Conservation (phyloP, 64 coral and sea anemone genomes). For the Stichodactyla mertensii region DNA sequence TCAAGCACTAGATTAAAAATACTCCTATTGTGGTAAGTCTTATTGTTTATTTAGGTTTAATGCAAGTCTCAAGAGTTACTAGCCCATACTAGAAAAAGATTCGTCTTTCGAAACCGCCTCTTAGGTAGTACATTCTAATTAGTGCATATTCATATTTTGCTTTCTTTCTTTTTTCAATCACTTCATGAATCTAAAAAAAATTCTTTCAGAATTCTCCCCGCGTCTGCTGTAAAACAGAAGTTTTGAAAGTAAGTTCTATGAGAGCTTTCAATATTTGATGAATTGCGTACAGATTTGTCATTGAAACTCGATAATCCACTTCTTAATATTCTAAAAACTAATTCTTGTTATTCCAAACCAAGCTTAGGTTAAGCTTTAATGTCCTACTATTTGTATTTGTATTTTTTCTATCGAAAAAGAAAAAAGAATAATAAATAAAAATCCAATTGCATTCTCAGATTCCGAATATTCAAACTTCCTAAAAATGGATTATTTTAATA, state of each 20-base stretch:
- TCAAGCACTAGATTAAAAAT: constrained; percentile 9
- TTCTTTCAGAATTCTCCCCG: neutral
- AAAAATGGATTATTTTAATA: too few relatives aligned
- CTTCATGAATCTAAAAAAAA: neutral
- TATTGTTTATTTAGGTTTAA: constrained; percentile 13
- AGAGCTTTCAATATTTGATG: neutral
- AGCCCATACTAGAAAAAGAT: neutral
- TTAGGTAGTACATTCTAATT: neutral
- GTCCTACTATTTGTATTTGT: neutral
- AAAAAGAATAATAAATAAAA: neutral
- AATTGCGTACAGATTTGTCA: neutral
- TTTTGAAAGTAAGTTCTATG: neutral
- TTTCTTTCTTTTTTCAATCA: neutral
- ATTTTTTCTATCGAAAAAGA: neutral
- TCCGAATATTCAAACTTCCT: too few relatives aligned
- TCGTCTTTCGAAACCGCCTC: neutral
- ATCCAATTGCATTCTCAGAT: too few relatives aligned
- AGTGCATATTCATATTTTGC: neutral
- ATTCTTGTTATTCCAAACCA: neutral
- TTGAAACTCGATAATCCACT: neutral
- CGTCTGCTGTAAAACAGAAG: neutral
- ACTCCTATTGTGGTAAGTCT: constrained; percentile 1
- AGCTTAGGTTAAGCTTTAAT: neutral
- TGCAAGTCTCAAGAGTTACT: neutral
- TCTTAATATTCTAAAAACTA: neutral